Base-by-base conservation (phyloP, 1,140 invertebrate genomes). In the Leptinotarsa texana region DNA sequence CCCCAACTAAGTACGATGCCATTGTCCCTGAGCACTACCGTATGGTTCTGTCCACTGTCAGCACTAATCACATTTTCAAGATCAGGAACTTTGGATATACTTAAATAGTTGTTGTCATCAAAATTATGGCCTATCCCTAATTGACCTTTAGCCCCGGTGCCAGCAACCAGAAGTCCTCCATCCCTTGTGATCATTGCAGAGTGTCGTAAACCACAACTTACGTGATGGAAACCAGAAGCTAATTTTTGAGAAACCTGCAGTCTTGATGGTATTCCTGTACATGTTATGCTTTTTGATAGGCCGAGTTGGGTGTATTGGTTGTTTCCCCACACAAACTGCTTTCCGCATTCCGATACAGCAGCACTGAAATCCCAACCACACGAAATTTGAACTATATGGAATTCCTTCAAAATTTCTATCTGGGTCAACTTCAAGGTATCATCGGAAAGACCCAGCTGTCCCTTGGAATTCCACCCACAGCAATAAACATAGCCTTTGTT, bases 401-500 rank as follows among this genome's bases (percentile, higher is more conserved):
- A 86, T 78, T 88, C 87, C 82, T 87, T 86, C 48, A 89, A 81
- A 63, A 85, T 84, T 85, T 87, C 89, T 69, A 88, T 86, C 77
- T 87, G 86, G 75, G 87, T 86, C 83, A 87, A 90, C 72, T 78
- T 89, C 81, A 84, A 81, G n/a, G 82, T 89, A 77, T 84, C 88
- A 85, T 81, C 82, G 8, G 87, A 85, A 22, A 90, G 84, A 18
- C 93, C 95, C 21, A 94, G 81, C 85, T 97, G 95, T 3, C 92
- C 92, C 83, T 90, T 92, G 79, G 91, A 90, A 86, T 96, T 97
- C 92, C 93, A 95, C 5, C 96, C 96, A 88, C 95, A 97, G 51
- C 91, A 89, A 82, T 92, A 96, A 13, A 96, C 82, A 77, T 90
- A 90, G 13, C 92, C 92, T 63, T 88, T 86, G 62, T 86, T 84